Base-by-base conservation (phyloP, 1,140 invertebrate species). In the Penaeus chinensis region DNA sequence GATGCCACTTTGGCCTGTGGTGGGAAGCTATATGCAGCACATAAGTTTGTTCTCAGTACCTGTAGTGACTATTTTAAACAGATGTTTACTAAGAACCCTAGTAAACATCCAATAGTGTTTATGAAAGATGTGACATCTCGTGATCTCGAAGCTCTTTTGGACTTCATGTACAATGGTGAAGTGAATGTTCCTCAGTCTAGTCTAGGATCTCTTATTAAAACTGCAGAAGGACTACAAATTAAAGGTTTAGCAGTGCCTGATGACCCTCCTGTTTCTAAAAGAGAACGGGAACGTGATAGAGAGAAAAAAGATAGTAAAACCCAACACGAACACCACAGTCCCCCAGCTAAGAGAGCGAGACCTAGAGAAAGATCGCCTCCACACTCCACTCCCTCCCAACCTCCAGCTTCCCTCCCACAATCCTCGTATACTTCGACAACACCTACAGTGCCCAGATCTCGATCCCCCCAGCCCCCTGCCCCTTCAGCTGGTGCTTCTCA, bases 151-250 rank as follows among this genome's bases (percentile, higher is more conserved):
- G 96, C 95, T 65, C 94, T 98, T 77, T 96, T 98, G 83, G 96
- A 97, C 91, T 98, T 98, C 92, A 98, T 98, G 97, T 98, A 98
- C 92, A 97, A 96, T 92, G 97, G 97, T 90, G 97, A 98, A 94
- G 97, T 98, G 91, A 97, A 97, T 94, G 96, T 98, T 89, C 96
- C 97, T 92, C 96, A 97, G 93, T 90, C 90, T 90, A 90, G 89
- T 90, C 90, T 90, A 89, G 90, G 90, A 82, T 89, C 90, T 84
- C 82, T 90, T 37, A 90, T 90, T 32, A 90, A 90, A 85, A 90
- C 90, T 74, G 90, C 90, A 13, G 90, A 90, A 84, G 90, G 90
- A 69, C 84, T 90, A 77, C 90, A 90, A 84, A 90, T 90, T 71
- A 90, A 90, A 77, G 90, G 90, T 82, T 89, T 90, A 89, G 90